These are phyloP conservation scores for Phodopus roborovskii DNA, from an alignment of 2,113 vertebrate species.

Conservation along the genomic window DNA sequence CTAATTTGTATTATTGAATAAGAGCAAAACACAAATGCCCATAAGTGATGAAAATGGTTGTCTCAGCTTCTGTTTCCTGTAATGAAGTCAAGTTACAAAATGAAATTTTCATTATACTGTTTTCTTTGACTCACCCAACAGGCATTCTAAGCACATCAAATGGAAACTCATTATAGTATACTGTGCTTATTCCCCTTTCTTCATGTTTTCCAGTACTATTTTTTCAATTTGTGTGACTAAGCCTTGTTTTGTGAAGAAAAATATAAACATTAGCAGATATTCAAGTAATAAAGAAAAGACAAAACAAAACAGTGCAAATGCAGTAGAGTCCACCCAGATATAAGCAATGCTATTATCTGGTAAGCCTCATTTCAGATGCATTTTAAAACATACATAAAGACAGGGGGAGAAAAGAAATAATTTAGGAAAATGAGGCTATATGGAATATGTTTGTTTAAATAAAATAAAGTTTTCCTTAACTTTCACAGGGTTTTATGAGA, in stretches of 20 bases:
- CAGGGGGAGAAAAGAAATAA: background rate
- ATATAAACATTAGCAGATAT: slow-evolving; percentile 14
- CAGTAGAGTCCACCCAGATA: background rate
- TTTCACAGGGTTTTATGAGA: slow-evolving; percentile 4
- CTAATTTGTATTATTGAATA: slow-evolving; percentile 31
- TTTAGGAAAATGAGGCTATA: slow-evolving; percentile 42
- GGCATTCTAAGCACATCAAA: background rate
- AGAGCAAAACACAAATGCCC: slow-evolving; percentile 2
- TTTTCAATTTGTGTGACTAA: background rate
- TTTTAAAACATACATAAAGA: background rate
- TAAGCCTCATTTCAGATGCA: background rate
- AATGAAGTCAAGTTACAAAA: slow-evolving; percentile 38
- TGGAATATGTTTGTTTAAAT: background rate
- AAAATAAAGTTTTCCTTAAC: background rate
- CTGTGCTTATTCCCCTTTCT: background rate
- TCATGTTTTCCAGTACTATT: background rate
- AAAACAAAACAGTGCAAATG: background rate
- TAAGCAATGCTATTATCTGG: background rate
- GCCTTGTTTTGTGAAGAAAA: background rate
- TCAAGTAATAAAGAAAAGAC: slow-evolving; percentile 20
- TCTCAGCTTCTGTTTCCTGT: slow-evolving; percentile 10
- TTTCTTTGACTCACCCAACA: slow-evolving; percentile 19
- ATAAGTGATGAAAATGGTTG: slow-evolving; percentile 26
- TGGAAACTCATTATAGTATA: background rate
- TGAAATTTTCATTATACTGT: slow-evolving; percentile 34